Evolutionary conservation across 1,140 invertebrate species (phyloP).

Genomic region (Bacillus rossius): DNA sequence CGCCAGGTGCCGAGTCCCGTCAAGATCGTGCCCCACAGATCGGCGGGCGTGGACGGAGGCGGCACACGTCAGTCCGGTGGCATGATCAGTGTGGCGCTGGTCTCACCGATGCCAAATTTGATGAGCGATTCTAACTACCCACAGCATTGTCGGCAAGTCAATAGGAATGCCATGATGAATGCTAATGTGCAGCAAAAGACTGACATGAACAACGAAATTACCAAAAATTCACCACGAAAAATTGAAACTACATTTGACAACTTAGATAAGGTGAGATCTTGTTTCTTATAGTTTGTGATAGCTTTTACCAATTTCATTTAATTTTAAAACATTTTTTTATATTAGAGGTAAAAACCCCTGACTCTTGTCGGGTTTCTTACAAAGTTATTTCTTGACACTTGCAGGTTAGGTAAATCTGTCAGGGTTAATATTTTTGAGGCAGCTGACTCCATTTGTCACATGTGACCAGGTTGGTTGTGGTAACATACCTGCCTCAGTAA

Average conservation of each 20-base stretch:
- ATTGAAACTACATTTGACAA: conserved; percentile 41
- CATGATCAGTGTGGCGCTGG: conserved; percentile 58
- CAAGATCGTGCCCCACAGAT: conserved; percentile 39
- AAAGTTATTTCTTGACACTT: too few species aligned
- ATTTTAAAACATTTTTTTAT: too few species aligned
- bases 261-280: conserved; percentile 36
- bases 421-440: too few species aligned
- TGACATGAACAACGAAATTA: conserved; percentile 9
- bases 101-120: conserved; percentile 62
- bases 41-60: conserved; percentile 30
- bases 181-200: too few species aligned
- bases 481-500: too few species aligned
- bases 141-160: too few species aligned
- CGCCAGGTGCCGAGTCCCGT: conserved; percentile 8
- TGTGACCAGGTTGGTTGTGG: too few species aligned
- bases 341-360: too few species aligned
- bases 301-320: neutral
- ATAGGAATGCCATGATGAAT: too few species aligned
- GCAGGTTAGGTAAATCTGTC: too few species aligned
- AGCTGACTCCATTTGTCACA: too few species aligned
- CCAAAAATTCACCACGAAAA: conserved; percentile 47
- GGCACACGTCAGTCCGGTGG: conserved; percentile 2
- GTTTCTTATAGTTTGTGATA: neutral
- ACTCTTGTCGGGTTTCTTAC: too few species aligned
- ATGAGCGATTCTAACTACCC: conserved; percentile 42